phyloP scores from a whole-genome alignment of 2,797 vertebrate species.

The Manis javanica region DNA sequence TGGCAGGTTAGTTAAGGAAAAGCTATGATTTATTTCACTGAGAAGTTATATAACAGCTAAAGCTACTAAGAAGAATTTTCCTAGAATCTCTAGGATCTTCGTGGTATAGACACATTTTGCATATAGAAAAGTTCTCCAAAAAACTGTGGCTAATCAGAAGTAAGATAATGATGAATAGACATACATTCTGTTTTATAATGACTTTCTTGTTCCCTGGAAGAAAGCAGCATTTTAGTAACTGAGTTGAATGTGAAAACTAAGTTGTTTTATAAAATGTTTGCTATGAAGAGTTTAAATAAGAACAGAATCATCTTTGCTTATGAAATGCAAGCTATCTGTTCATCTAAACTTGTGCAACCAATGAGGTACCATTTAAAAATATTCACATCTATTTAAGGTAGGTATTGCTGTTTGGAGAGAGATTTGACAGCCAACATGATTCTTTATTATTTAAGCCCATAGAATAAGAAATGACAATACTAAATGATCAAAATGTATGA shows the following conservation, averaged over 20 bases:
- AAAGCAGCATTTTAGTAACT: conserved; percentile 25
- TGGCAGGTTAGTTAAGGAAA: not conserved
- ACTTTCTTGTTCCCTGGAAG: not conserved
- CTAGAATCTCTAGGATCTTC: not conserved
- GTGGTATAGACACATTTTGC: not conserved
- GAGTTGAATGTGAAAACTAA: not conserved
- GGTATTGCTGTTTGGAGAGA: not conserved
- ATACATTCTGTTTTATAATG: conserved; percentile 13
- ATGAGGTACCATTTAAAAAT: not conserved
- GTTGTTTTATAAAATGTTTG: not conserved
- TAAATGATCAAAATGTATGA: conserved; percentile 5
- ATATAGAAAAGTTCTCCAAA: not conserved
- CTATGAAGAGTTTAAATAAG: not conserved
- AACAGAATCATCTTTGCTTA: not conserved
- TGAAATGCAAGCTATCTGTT: not conserved
- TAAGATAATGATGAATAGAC: not conserved
- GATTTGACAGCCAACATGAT: not conserved
- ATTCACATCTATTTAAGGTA: not conserved
- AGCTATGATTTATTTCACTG: not conserved
- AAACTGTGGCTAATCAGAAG: not conserved
- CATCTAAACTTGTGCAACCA: not conserved
- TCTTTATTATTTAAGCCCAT: not conserved
- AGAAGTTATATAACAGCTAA: not conserved
- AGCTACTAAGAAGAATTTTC: not conserved
- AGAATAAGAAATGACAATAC: not conserved